Conservation (phyloP, 1,140 invertebrate species). For the Atta colombica region DNA sequence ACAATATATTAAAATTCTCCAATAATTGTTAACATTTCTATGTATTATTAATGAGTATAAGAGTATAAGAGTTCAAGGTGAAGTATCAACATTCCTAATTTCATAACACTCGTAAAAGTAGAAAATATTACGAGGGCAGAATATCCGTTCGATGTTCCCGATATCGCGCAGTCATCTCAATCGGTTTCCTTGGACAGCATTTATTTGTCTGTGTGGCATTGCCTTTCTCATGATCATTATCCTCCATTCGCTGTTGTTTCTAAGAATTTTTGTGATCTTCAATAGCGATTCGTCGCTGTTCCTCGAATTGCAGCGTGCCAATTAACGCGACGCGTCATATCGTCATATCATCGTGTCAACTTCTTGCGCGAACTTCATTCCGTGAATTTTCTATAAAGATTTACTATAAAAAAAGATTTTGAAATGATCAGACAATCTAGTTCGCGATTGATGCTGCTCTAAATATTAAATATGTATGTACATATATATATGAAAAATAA, state of each 20-base stretch:
- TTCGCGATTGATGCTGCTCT: not conserved
- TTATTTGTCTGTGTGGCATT: not conserved
- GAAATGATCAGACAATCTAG: not conserved
- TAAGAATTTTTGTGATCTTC: slow-evolving; percentile 62
- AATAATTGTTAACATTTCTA: not conserved
- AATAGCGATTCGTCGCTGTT: not conserved
- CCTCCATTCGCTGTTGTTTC: slow-evolving; percentile 33
- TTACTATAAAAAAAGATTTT: not conserved
- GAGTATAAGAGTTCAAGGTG: not conserved
- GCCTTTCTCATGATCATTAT: slow-evolving; percentile 43
- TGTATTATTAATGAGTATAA: not conserved
- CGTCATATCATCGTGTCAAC: not conserved
- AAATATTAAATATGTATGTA: not conserved
- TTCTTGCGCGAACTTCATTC: not conserved
- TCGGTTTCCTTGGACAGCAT: slow-evolving; percentile 47
- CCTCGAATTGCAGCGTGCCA: slow-evolving; percentile 19
- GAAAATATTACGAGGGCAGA: slow-evolving; percentile 14
- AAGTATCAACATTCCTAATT: slow-evolving; percentile 20
- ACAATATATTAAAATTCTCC: not conserved
- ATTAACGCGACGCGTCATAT: not conserved
- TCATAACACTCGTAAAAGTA: slow-evolving; percentile 2
- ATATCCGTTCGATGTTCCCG: slow-evolving; percentile 33
- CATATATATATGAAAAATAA: not conserved
- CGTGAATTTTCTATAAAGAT: not conserved
- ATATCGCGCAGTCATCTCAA: slow-evolving; percentile 4